Conservation (phyloP, 2,797 vertebrate species). For the Streptopelia turtur region DNA sequence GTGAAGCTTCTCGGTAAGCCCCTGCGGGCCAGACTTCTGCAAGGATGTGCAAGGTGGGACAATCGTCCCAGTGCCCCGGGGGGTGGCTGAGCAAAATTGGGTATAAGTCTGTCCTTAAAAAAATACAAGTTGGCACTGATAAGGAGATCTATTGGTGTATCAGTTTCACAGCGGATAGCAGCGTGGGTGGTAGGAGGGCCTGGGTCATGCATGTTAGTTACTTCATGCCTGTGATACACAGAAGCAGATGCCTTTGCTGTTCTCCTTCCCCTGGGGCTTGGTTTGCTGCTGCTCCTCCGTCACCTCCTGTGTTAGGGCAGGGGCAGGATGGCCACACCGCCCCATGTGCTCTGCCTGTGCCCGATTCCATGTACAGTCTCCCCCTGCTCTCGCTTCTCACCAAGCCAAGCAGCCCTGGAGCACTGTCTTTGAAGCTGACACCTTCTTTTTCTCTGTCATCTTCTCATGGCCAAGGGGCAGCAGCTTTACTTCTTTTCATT, state of each 20-base stretch:
- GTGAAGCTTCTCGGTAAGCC: background rate
- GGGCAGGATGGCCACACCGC: background rate
- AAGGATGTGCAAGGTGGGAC: no score
- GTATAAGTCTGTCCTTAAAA: background rate
- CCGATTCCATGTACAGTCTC: background rate
- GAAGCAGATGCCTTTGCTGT: background rate
- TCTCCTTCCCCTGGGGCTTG: rapidly evolving
- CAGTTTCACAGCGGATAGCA: background rate
- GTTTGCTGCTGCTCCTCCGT: background rate
- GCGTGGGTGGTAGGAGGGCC: background rate
- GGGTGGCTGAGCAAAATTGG: background rate
- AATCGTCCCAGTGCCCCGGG: no score
- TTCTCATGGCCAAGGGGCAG: rapidly evolving
- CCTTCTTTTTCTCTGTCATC: background rate
- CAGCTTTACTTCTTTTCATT: background rate
- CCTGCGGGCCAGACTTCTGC: background rate
- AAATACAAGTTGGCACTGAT: background rate
- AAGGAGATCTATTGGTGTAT: rapidly evolving
- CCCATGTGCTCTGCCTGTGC: rapidly evolving
- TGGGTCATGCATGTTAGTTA: rapidly evolving
- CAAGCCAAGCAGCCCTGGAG: rapidly evolving
- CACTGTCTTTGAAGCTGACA: background rate
- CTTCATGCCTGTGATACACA: background rate
- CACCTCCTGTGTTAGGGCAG: background rate
- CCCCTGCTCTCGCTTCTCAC: rapidly evolving